These are phyloP conservation scores for Bergia sp. DNA, from an alignment of 92 coral and sea anemone species.

Conservation along the genomic window DNA sequence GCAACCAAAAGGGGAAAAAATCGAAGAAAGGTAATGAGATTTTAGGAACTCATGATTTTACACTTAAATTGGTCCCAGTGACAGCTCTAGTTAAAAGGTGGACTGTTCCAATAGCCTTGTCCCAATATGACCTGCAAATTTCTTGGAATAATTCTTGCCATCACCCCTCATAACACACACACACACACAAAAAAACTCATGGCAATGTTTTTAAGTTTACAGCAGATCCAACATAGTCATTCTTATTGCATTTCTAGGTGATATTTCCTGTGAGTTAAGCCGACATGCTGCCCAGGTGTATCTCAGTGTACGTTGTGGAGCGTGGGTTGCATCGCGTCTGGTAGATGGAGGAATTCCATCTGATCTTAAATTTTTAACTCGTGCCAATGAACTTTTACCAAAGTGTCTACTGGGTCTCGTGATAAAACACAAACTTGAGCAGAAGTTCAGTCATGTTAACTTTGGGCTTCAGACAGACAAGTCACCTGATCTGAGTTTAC, in stretches of 20 bases:
- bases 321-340: constrained; percentile 70
- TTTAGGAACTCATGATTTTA: no score
- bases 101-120: no score
- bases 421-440: constrained; percentile 27
- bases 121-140: no score
- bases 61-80: no score
- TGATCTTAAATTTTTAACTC: constrained; percentile 49
- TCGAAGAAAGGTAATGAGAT: no score
- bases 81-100: no score
- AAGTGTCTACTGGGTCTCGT: constrained; percentile 29
- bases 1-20: no score
- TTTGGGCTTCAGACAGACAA: constrained; percentile 72
- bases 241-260: constrained; percentile 54
- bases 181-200: no score
- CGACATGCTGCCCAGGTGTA: constrained; percentile 87
- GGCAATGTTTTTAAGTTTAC: no score
- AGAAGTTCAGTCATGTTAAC: constrained; percentile 46
- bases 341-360: constrained; percentile 64
- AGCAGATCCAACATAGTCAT: no score
- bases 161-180: no score
- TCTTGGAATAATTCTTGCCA: no score
- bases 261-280: constrained; percentile 91
- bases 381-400: constrained; percentile 55
- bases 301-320: constrained; percentile 76
- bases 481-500: constrained; percentile 16